Evolutionary conservation across 2,888 invertebrate genomes (phyloP), one percentile per base, ranked within the genome.

Genomic region (Napeogenes inachia): DNA sequence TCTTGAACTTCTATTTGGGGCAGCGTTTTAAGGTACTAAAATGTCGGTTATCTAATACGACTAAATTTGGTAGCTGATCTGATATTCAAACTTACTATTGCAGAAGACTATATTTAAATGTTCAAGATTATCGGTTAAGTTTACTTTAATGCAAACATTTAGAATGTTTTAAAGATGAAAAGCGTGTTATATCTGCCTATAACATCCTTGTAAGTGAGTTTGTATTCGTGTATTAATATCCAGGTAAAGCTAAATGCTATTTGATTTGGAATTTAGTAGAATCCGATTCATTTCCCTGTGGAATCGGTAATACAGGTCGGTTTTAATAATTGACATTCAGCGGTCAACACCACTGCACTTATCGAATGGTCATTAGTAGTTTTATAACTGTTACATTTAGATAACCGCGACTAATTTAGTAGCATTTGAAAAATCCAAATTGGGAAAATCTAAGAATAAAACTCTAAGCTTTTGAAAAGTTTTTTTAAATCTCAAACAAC

Each of bases 241-340:
- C 47, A 47, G 10, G 10, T 10, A 30, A 50, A 50, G 8, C 50
- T 50, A 30, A 30, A 30, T 30, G 50, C 50, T 50, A 47, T 46
- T 57, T 46, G 45, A 33, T 46, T 46, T 13, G 32, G 33, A 32
- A 57, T 57, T 57, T 13, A 45, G 4, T 10, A n/a, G n/a, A 35
- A 32, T 47, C 46, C 47, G 33, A 35, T 57, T 46, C 57, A 13
- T 35, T 47, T 35, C 10, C n/a, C 13, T 47, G 57, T 57, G 46
- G 47, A 58, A n/a, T 58, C 53, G 13, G 46, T 46, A 57, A 46
- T 59, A 53, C 46, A 60, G 54, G 54, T 60, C 13, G 63, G 57
- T 54, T 57, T 63, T 54, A 63, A 60, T 63, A 54, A 63, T 60
- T 42, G 54, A 33, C 56, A 61, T 61, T 61, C 56, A 53, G 60